A percentile compares a stretch with the other conserved stretches of the same genome.
Evolutionary conservation across 1,140 invertebrate genomes (phyloP).

Genomic region (Calycopis cecrops): DNA sequence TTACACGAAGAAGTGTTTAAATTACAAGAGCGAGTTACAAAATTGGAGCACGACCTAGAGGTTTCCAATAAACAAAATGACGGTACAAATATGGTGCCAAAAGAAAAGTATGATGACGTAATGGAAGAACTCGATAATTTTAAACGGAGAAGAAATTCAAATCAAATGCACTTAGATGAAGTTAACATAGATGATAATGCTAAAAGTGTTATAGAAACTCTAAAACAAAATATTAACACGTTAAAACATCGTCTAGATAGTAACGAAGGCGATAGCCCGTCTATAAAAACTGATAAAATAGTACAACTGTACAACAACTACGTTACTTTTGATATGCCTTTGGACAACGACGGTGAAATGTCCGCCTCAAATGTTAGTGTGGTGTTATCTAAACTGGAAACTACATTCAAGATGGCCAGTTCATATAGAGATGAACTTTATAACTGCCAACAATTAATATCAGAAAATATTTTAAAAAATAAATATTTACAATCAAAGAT

Average conservation of each 20-base stretch:
- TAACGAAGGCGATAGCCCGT: conserved; percentile 49
- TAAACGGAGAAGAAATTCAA: conserved; percentile 50
- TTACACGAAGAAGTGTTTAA: conserved; percentile 71
- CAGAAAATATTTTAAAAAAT: conserved; percentile 55
- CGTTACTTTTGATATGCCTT: conserved; percentile 62
- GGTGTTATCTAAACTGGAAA: conserved; percentile 56
- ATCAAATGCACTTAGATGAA: conserved; percentile 59
- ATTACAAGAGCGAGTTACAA: conserved; percentile 66
- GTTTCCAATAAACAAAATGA: conserved; percentile 38
- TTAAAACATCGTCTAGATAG: conserved; percentile 62
- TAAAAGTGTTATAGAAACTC: conserved; percentile 69
- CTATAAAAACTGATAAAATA: conserved; percentile 61
- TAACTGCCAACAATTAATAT: conserved; percentile 47
- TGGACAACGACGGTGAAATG: conserved; percentile 65
- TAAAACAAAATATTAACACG: conserved; percentile 70
- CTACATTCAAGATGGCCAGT: conserved; percentile 56
- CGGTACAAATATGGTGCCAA: conserved; percentile 45
- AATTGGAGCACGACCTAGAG: conserved; percentile 63
- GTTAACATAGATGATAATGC: conserved; percentile 74
- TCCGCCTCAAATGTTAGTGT: conserved; percentile 53
- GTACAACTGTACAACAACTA: conserved; percentile 71
- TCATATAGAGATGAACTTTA: conserved; percentile 66
- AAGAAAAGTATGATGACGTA: conserved; percentile 64
- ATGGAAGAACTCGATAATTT: conserved; percentile 64
- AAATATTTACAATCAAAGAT: conserved; percentile 62